Base-by-base conservation (phyloP, 2,888 invertebrate species). In the Xestia sexstrigata region DNA sequence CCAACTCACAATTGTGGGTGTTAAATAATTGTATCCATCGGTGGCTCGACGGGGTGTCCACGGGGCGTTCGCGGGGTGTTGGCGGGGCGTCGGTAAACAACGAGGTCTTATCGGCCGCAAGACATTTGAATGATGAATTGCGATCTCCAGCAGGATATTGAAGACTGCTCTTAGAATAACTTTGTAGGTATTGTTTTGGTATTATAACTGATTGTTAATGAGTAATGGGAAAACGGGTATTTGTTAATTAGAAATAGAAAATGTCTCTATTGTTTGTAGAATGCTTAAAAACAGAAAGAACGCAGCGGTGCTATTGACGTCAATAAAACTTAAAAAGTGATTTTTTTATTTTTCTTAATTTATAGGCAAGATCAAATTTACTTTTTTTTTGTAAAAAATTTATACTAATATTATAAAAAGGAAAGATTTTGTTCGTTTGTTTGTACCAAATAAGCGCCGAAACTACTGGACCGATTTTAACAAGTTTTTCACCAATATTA, bases 121-220 rank as follows among this genome's bases (percentile, higher is more conserved):
- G 88, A 88, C 84, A 81, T 86, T 81, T 79, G 76, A 88, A 88
- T 88, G 86, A 87, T 87, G 84, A 87, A 80, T 88, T 75, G 77
- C 75, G 60, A 81, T 76, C 70, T 73, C 39, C 17, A 81, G 39
- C 35, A 69, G 77, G 69, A 79, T 86, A 78, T 84, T 76, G 76
- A 74, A 69, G 75, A 78, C 71, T 26, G 65, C 15, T 77, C 86
- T 82, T 79, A 20, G 60, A 85, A 86, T 86, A 78, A 82, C 68
- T 84, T 81, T 58, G 23, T 49, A 30, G 20, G 76, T 67, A 79
- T 82, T 84, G 79, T 84, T 86, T 75, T 76, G 65, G 60, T 78
- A 65, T 71, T 74, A 68, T 68, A 74, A 70, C 45, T 47, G 72
- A 70, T 82, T 82, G 83, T 66, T 76, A 23, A 30, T 63, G 77